These are phyloP conservation scores for Syngnathus typhle DNA, from an alignment of 2,113 vertebrate species.

Conservation along the genomic window DNA sequence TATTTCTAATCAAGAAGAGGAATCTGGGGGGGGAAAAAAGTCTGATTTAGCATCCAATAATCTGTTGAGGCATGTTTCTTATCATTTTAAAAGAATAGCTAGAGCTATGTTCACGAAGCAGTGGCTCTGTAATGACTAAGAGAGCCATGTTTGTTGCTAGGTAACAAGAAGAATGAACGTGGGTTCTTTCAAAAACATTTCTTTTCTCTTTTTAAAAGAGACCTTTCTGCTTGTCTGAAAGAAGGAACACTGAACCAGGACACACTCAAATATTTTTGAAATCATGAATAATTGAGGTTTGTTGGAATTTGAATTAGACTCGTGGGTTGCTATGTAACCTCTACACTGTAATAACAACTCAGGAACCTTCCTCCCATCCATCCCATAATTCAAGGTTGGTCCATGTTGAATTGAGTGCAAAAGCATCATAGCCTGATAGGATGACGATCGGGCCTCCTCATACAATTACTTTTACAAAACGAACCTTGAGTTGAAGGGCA, in stretches of 20 bases:
- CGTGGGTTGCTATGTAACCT: conserved; percentile 11
- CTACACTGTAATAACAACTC: conserved; percentile 19
- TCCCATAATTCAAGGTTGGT: conserved; percentile 29
- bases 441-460: conserved; percentile 29
- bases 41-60: conserved; percentile 18
- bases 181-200: conserved; percentile 71
- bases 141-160: conserved; percentile 79
- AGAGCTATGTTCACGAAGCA: conserved; percentile 23
- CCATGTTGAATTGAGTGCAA: conserved; percentile 47
- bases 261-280: conserved; percentile 31
- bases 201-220: conserved; percentile 50
- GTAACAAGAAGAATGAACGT: conserved; percentile 75
- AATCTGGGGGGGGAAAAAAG: neutral
- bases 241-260: conserved; percentile 33
- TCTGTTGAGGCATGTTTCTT: conserved; percentile 5
- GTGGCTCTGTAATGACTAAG: conserved; percentile 68
- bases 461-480: neutral
- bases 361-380: conserved; percentile 6
- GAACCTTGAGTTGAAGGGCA: conserved; percentile 4
- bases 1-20: neutral
- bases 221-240: conserved; percentile 51
- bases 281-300: conserved; percentile 11
- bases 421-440: conserved; percentile 35
- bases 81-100: neutral
- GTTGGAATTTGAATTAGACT: conserved; percentile 12